Conservation (phyloP, 2,888 invertebrate genomes). For the Leptinotarsa haldemani region DNA sequence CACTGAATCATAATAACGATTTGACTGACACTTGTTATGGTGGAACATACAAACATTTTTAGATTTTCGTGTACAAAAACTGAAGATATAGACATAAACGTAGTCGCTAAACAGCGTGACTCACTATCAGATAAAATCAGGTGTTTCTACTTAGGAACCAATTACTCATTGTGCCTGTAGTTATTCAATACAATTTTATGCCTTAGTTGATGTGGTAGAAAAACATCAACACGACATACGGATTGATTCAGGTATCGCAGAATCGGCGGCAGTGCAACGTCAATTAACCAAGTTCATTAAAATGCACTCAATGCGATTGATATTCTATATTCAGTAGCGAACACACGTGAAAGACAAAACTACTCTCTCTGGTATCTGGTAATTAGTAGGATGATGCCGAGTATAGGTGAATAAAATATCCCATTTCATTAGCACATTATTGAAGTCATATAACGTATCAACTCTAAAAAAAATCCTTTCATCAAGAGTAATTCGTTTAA, state of each 20-base stretch:
- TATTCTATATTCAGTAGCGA: conserved; percentile 7
- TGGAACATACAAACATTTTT: too few relatives aligned
- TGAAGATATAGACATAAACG: neutral
- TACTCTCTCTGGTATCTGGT: conserved; percentile 18
- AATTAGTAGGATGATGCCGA: conserved; percentile 34
- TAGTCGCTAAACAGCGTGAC: too few relatives aligned
- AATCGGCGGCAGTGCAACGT: neutral
- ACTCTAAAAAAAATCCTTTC: conserved; percentile 13
- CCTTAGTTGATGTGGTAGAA: neutral
- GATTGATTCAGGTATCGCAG: neutral
- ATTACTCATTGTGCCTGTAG: neutral
- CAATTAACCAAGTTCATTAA: conserved; percentile 15
- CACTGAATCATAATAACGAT: too few relatives aligned
- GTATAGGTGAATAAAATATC: conserved; percentile 34
- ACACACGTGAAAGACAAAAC: conserved; percentile 17
- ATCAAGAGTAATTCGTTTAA: conserved; percentile 8
- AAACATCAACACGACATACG: neutral
- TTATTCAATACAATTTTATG: neutral
- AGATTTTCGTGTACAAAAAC: too few relatives aligned
- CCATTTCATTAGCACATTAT: conserved; percentile 35
- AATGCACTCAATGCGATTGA: conserved; percentile 12
- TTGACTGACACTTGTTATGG: too few relatives aligned
- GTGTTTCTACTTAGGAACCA: too few relatives aligned
- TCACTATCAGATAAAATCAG: too few relatives aligned
- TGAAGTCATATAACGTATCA: conserved; percentile 21